Conservation (phyloP, 2,113 vertebrate genomes). For the Dermatemys mawii region DNA sequence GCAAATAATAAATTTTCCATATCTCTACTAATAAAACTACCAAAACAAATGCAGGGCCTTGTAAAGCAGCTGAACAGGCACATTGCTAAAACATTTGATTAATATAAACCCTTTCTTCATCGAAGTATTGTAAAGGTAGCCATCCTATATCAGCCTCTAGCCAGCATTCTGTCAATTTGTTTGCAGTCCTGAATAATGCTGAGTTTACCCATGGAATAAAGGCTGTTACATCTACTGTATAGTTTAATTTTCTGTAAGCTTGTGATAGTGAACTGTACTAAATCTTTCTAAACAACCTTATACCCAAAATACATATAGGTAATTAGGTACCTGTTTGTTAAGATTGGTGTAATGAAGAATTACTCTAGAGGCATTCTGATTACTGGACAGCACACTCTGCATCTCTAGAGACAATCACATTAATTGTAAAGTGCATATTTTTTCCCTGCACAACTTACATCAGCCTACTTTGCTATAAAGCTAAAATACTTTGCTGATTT, state of each 20-base stretch:
- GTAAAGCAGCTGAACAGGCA: neutral
- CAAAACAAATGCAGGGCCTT: neutral
- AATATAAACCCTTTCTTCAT: neutral
- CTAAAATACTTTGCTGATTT: no score
- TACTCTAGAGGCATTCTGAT: constrained; percentile 78
- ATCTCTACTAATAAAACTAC: neutral
- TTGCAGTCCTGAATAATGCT: neutral
- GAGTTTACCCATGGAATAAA: neutral
- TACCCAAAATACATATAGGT: constrained; percentile 34
- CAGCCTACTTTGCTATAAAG: constrained; percentile 81
- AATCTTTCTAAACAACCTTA: constrained; percentile 22
- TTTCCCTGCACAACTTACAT: constrained; percentile 68
- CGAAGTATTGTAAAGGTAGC: neutral
- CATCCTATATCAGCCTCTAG: neutral
- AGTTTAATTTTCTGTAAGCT: neutral
- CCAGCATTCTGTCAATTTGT: neutral
- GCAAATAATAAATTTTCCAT: neutral
- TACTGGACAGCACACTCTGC: constrained; percentile 82
- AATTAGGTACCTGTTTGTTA: constrained; percentile 80
- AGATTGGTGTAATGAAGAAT: constrained; percentile 80
- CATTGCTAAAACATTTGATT: neutral
- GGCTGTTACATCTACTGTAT: neutral
- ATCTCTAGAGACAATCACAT: constrained; percentile 77
- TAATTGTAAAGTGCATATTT: constrained; percentile 79
- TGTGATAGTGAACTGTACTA: constrained; percentile 34